Conservation (phyloP, 2,113 vertebrate genomes). For the Ptilonorhynchus violaceus region DNA sequence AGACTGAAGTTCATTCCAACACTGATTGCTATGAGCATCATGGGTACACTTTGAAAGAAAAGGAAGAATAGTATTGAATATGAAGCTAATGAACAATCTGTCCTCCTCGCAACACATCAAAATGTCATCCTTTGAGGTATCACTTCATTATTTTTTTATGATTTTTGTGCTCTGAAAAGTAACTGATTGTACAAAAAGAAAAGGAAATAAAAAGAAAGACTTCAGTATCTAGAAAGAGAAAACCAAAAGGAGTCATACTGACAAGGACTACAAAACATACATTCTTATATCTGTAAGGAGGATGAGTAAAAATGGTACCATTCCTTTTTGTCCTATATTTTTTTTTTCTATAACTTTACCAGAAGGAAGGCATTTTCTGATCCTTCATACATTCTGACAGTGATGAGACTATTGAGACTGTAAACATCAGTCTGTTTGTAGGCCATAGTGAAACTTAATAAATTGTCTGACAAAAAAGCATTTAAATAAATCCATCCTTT, state of each 20-base stretch:
- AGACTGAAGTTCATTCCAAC: neutral
- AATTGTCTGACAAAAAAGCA: neutral
- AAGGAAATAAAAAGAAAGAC: fast-evolving
- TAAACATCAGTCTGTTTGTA: neutral
- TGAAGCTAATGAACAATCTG: neutral
- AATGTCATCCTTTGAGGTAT: neutral
- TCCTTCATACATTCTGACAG: neutral
- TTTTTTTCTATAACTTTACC: neutral
- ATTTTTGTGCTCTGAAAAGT: neutral
- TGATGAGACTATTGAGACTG: neutral
- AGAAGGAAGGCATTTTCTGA: neutral
- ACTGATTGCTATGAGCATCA: neutral
- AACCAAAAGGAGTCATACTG: neutral
- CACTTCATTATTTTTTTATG: neutral
- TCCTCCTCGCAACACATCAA: neutral
- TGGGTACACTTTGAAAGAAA: neutral
- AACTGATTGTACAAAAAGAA: neutral
- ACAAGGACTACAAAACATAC: neutral
- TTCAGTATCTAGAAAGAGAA: neutral
- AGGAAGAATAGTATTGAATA: neutral
- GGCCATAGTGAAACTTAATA: neutral
- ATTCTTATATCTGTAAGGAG: neutral
- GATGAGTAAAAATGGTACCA: neutral
- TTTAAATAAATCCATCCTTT: neutral
- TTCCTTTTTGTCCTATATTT: neutral